Percentiles rank a stretch among this genome's conserved stretches.
Conservation (phyloP, 2,888 invertebrate species). For the Galerucella nymphaeae region DNA sequence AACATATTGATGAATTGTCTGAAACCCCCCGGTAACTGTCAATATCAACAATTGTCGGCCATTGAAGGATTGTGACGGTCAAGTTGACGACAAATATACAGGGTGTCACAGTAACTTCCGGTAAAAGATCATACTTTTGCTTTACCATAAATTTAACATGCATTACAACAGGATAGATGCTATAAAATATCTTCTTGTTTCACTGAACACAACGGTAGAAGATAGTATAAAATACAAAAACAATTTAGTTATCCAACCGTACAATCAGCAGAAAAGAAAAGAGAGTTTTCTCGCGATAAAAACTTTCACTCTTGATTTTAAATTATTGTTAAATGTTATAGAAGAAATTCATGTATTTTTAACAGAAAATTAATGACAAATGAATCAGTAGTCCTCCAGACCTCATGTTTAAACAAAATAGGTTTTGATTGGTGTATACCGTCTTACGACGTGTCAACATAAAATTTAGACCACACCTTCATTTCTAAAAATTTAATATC, state of each 20-base stretch:
- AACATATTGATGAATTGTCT: neutral
- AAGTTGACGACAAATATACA: too few species aligned
- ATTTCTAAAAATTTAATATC: too few species aligned
- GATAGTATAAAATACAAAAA: constrained; percentile 15
- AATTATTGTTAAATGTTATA: constrained; percentile 7
- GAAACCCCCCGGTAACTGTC: too few species aligned
- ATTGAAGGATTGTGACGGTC: too few species aligned
- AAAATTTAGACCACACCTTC: too few species aligned
- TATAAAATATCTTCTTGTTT: constrained; percentile 21
- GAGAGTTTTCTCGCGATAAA: constrained; percentile 8
- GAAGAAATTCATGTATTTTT: neutral
- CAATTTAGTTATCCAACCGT: constrained; percentile 38
- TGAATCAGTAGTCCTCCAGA: too few species aligned
- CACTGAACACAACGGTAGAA: constrained; percentile 22
- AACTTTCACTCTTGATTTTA: constrained; percentile 33
- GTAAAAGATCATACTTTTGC: neutral
- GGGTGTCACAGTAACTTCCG: too few species aligned
- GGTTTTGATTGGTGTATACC: too few species aligned
- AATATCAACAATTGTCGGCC: too few species aligned
- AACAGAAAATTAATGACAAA: neutral
- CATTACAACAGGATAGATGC: neutral
- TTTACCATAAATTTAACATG: neutral
- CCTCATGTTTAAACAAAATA: too few species aligned
- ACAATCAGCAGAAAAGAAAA: constrained; percentile 24
- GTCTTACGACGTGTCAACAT: too few species aligned